phyloP scores from a whole-genome alignment of 2,113 vertebrate species.

The Pungitius pungitius region DNA sequence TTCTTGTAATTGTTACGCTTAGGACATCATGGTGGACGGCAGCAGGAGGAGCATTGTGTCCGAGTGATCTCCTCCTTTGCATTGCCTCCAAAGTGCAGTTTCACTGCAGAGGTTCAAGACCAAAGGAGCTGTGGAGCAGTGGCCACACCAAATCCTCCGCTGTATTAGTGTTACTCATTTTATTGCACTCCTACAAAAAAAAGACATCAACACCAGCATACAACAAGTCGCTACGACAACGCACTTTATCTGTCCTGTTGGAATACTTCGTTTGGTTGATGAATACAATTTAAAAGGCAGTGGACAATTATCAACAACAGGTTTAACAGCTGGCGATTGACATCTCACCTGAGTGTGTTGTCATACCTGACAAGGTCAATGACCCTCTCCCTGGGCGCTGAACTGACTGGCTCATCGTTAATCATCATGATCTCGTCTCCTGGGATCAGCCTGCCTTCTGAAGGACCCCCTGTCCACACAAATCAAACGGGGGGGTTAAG shows the following conservation, averaged over 20 bases:
- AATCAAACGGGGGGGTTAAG: slow-evolving; percentile 50
- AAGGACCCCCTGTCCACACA: slow-evolving; percentile 89
- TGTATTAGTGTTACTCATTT: slow-evolving; percentile 52
- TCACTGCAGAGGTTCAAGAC: slow-evolving; percentile 33
- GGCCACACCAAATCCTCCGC: slow-evolving; percentile 32
- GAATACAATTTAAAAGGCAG: not conserved
- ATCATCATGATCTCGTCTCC: slow-evolving; percentile 99
- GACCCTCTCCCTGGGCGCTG: slow-evolving; percentile 94
- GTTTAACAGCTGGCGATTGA: slow-evolving; percentile 28
- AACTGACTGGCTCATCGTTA: slow-evolving; percentile 95
- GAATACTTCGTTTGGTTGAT: slow-evolving; percentile 4
- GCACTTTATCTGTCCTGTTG: not conserved
- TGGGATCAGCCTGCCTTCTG: slow-evolving; percentile 94
- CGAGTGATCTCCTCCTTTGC: slow-evolving; percentile 13
- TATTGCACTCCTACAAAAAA: slow-evolving; percentile 38
- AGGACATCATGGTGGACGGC: not conserved
- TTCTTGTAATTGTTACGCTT: not conserved
- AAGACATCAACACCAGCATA: slow-evolving; percentile 34
- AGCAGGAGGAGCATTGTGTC: slow-evolving; percentile 17
- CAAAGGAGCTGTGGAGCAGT: slow-evolving; percentile 30
- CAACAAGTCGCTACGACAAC: slow-evolving; percentile 14
- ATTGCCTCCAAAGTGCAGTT: slow-evolving; percentile 22
- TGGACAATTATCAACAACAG: slow-evolving; percentile 6
- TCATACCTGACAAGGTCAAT: slow-evolving; percentile 98
- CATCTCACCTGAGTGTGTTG: slow-evolving; percentile 28